These are phyloP conservation scores for Aspiorhynchus laticeps DNA, from an alignment of 2,113 vertebrate species.

Conservation along the genomic window DNA sequence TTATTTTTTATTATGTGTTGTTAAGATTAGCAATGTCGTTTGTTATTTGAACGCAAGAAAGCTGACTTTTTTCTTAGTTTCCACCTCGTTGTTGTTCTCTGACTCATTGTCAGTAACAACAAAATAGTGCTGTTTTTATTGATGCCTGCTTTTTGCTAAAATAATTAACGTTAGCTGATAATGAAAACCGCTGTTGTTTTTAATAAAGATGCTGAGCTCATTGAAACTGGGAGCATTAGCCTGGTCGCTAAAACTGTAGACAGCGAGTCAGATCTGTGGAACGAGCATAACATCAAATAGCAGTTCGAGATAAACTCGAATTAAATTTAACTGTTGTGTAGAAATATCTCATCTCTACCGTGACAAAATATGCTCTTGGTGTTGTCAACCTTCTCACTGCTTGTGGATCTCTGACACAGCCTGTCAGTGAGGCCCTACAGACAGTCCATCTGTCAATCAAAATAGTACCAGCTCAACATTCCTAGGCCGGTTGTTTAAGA, in stretches of 20 bases:
- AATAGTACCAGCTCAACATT: not conserved
- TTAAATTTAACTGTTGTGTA: not conserved
- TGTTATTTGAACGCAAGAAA: not conserved
- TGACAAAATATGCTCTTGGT: not conserved
- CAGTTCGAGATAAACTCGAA: not conserved
- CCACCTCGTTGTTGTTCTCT: not conserved
- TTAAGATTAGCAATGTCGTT: not conserved
- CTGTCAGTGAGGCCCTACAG: not conserved
- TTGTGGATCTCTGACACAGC: not conserved
- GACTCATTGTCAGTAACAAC: not conserved
- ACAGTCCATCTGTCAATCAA: not conserved
- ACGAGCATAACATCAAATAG: not conserved
- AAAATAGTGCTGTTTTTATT: not conserved
- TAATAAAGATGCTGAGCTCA: not conserved
- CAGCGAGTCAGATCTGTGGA: not conserved
- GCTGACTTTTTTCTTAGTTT: not conserved
- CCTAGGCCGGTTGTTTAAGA: not conserved
- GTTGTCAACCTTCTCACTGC: not conserved
- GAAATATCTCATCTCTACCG: not conserved
- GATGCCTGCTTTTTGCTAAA: not conserved
- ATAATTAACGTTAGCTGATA: not conserved
- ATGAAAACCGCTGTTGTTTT: not conserved
- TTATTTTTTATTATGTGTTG: not conserved
- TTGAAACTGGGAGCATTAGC: not conserved
- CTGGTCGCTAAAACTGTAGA: slow-evolving; percentile 12